These are phyloP conservation scores for Platalea minor DNA, from an alignment of 2,797 vertebrate species.

Conservation along the genomic window DNA sequence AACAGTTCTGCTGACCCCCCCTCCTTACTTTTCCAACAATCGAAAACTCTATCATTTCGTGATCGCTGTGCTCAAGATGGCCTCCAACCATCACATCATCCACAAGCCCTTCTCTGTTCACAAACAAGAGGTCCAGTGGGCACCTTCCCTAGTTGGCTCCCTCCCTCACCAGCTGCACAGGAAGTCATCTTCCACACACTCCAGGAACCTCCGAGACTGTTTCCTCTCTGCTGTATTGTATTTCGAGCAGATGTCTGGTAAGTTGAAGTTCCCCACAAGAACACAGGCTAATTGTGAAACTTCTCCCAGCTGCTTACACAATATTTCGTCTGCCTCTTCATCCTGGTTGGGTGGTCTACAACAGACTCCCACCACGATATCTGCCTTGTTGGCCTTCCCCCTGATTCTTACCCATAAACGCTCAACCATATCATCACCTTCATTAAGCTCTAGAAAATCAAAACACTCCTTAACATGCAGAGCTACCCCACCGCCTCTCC, in stretches of 20 bases:
- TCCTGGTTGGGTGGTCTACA: background rate
- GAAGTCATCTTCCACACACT: background rate
- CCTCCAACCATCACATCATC: background rate
- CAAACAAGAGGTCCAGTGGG: background rate
- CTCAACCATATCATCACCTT: background rate
- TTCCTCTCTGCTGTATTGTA: background rate
- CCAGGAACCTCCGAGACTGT: background rate
- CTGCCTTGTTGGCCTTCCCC: background rate
- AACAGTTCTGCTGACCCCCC: too few species aligned
- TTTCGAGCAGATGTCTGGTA: background rate
- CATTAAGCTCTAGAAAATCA: background rate
- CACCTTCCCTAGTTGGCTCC: too few species aligned
- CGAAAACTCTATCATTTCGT: too few species aligned
- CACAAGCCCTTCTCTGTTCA: background rate
- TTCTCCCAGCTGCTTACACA: background rate
- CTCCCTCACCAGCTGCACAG: background rate
- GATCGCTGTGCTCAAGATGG: too few species aligned
- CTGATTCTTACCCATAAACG: background rate
- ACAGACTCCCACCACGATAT: background rate
- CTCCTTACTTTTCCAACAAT: too few species aligned
- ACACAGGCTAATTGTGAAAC: background rate
- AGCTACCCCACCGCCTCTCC: background rate
- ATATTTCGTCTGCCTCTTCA: background rate
- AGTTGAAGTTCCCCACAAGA: background rate
- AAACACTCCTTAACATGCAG: background rate